Conservation (phyloP, 2,888 invertebrate genomes). For the Hetaerina titia region DNA sequence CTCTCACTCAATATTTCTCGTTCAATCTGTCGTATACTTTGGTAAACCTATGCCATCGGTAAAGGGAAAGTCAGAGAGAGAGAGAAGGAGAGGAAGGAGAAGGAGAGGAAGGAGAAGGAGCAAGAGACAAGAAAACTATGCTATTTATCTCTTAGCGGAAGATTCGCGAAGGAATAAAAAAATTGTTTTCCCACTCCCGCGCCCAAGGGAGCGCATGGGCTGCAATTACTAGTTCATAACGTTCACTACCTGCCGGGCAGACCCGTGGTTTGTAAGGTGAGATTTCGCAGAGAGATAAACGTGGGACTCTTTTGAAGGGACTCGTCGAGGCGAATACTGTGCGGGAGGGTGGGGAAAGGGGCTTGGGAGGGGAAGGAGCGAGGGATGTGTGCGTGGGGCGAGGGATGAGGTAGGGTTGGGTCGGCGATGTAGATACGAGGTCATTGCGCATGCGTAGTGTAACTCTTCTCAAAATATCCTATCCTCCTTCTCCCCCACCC, state of each 20-base stretch:
- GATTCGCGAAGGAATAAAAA: background rate
- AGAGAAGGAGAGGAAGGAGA: background rate
- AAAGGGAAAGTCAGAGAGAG: background rate
- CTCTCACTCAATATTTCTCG: background rate
- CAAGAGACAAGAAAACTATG: background rate
- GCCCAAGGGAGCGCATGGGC: background rate
- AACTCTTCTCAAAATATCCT: constrained; percentile 4
- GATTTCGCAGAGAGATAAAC: constrained; percentile 28
- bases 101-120: background rate
- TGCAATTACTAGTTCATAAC: constrained; percentile 24
- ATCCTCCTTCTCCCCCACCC: background rate
- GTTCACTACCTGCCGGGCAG: constrained; percentile 21
- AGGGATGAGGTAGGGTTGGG: background rate
- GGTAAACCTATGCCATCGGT: background rate
- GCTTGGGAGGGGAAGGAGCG: background rate
- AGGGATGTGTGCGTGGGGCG: no score
- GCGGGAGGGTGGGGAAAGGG: background rate
- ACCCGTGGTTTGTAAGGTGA: constrained; percentile 24
- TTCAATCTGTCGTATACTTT: background rate
- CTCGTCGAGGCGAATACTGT: background rate
- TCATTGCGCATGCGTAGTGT: constrained; percentile 55
- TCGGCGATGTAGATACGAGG: constrained; percentile 18
- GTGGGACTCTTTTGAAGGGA: constrained; percentile 3
- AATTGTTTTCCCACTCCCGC: background rate
- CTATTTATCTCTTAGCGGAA: constrained; percentile 1